phyloP scores from a whole-genome alignment of 30 jellyfish, hydroid and myxozoan species.

The Cassiopea xamachana region DNA sequence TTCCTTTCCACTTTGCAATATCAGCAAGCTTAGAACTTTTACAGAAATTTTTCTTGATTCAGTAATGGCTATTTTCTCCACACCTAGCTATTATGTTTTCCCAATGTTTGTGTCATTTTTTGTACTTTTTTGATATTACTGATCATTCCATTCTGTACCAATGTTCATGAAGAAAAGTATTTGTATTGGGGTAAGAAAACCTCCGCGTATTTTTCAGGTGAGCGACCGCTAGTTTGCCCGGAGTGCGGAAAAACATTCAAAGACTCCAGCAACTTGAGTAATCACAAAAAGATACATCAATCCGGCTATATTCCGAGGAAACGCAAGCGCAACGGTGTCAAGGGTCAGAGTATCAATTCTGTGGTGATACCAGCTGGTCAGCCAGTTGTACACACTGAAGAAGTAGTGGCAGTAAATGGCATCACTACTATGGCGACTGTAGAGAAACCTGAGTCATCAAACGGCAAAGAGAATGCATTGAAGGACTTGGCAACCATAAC shows the following conservation, averaged over 20 bases:
- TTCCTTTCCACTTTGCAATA: neutral
- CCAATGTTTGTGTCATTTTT: too few relatives aligned
- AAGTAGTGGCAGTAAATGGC: neutral
- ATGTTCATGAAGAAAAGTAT: neutral
- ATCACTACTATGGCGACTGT: neutral
- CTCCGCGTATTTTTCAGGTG: slow-evolving; percentile 10
- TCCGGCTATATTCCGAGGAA: slow-evolving; percentile 60
- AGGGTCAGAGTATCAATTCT: slow-evolving; percentile 9
- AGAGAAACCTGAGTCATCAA: neutral
- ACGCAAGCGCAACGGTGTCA: slow-evolving; percentile 43
- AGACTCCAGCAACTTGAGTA: slow-evolving; percentile 72
- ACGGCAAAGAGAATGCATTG: slow-evolving; percentile 38
- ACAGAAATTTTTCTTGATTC: neutral
- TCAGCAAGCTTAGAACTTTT: too few relatives aligned
- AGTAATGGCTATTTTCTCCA: neutral
- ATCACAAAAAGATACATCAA: slow-evolving; percentile 61
- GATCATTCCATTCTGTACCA: neutral
- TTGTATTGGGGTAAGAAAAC: neutral
- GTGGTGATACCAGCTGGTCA: slow-evolving; percentile 25
- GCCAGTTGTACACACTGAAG: neutral
- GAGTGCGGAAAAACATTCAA: slow-evolving; percentile 47
- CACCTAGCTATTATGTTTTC: too few relatives aligned
- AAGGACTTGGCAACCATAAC: slow-evolving; percentile 66
- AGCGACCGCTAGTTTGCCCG: slow-evolving; percentile 25
- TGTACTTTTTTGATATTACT: neutral